Evolutionary conservation across 2,888 invertebrate species (phyloP), one percentile per base, ranked within the genome.

Genomic region (Aporophyla lueneburgensis): DNA sequence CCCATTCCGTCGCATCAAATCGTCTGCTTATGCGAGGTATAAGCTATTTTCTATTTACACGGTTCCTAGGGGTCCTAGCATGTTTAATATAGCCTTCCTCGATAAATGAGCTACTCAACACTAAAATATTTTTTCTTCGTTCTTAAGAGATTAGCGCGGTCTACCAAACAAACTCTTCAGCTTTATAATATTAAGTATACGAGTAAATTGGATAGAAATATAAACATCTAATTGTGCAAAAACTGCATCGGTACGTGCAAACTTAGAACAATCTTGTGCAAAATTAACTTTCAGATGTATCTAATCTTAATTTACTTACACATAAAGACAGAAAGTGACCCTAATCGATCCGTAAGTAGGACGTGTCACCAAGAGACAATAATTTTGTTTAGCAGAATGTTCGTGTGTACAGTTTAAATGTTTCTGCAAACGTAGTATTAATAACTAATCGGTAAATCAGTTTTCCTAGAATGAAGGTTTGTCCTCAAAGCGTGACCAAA

Each of bases 241-340:
- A 7, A n/a, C 0, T 74, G 46, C 46, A 53, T n/a, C n/a, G n/a
- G n/a, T 74, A 56, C 19, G 24, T 53, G 16, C 0, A 3, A 33
- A 43, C 27, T 61, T 49, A 27, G 7, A 58, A 65, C 63, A 63
- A 51, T 77, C 19, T 27, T 7, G 56, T 14, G 14, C 75, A 51
- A 58, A 66, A 68, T 78, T 53, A 46, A 78, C 78, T 78, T 67
- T 68, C 68, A 2, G 27, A 66, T 65, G n/a, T 1, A 51, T 58
- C 43, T 58, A 58, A 78, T 43, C n/a, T 58, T 67, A 58, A 77
- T 76, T 78, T 27, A 67, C n/a, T 33, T 24, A 5, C 40, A n/a
- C 7, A 10, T 40, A 43, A 14, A 33, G 27, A 68, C 78, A 66
- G 49, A 24, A 24, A 51, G 43, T 53, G 79, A 76, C 69, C 79